These are phyloP conservation scores for Epinotia ramella DNA, from an alignment of 2,888 invertebrate genomes.

Conservation along the genomic window DNA sequence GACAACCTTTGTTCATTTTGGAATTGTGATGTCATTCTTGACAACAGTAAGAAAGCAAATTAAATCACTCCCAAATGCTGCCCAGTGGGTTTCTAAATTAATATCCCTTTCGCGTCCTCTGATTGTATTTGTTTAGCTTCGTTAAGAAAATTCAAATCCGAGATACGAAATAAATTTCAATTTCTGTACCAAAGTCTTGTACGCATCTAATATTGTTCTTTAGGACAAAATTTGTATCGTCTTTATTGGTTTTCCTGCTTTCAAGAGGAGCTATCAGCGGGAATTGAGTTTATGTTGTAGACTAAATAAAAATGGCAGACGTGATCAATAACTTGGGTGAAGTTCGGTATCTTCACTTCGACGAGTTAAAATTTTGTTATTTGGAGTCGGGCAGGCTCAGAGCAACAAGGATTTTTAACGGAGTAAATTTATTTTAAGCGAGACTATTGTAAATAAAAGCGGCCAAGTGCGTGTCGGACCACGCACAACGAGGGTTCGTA, in stretches of 20 bases:
- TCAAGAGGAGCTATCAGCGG: conserved; percentile 13
- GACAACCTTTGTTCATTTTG: conserved; percentile 32
- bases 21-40: conserved; percentile 38
- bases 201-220: conserved; percentile 40
- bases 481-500: no score
- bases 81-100: conserved; percentile 44
- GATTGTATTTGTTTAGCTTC: conserved; percentile 47
- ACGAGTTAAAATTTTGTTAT: conserved; percentile 6
- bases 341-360: background rate
- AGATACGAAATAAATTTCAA: conserved; percentile 44
- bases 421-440: no score
- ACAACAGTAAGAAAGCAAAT: conserved; percentile 43
- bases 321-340: background rate
- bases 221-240: conserved; percentile 38
- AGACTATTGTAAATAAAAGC: no score
- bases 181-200: conserved; percentile 42
- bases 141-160: conserved; percentile 45
- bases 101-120: conserved; percentile 45
- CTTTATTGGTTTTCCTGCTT: conserved; percentile 30
- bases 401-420: no score
- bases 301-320: conserved; percentile 25
- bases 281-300: conserved; percentile 45
- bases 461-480: no score
- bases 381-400: background rate
- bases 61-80: conserved; percentile 43